Base-by-base conservation (phyloP, 2,113 vertebrate genomes). In the Maccullochella peelii region DNA sequence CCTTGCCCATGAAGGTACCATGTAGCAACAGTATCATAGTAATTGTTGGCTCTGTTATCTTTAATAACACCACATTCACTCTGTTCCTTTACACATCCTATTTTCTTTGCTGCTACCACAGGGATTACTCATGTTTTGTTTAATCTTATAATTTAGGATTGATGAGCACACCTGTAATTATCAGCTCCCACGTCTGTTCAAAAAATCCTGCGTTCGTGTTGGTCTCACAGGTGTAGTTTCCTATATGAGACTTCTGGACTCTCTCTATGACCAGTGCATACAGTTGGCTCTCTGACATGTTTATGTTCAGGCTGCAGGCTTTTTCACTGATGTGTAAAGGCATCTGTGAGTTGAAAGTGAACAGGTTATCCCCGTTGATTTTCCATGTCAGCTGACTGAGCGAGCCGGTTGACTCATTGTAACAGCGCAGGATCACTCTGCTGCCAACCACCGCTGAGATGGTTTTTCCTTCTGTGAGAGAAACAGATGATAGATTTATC, bases 151-250 rank as follows among this genome's bases (percentile, higher is more conserved):
- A 30, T 61, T 47, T 4, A 21, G 0, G 14, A 42, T 1, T 18
- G 25, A 80, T 1, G 11, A 44, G 18, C 89, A n/a, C 25, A 92
- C 92, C 92, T 84, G 49, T 88, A 38, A 93, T 75, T 1, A 86
- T 3, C 0, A 93, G 87, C 25, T 87, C 63, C 90, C 84, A 89
- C 0, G 3, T 44, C 2, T 77, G 0, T 5, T 62, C 23, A 0
- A 0, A 16, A 4, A 8, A 0, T 54, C 86, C 84, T 0, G 0
- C 0, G 0, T 0, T 0, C 0, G 38, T 70, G 9, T 8, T 6
- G 0, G 1, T 52, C 0, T 65, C 52, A 72, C 92, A 93, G 15
- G 79, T 91, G 74, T 91, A 93, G 83, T 86, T 92, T 57, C 91
- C 92, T 18, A 36, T 15, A 12, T 92, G 87, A n/a, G 1, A 67